Conservation (phyloP, 1,140 invertebrate species). For the Pararge aegeria region DNA sequence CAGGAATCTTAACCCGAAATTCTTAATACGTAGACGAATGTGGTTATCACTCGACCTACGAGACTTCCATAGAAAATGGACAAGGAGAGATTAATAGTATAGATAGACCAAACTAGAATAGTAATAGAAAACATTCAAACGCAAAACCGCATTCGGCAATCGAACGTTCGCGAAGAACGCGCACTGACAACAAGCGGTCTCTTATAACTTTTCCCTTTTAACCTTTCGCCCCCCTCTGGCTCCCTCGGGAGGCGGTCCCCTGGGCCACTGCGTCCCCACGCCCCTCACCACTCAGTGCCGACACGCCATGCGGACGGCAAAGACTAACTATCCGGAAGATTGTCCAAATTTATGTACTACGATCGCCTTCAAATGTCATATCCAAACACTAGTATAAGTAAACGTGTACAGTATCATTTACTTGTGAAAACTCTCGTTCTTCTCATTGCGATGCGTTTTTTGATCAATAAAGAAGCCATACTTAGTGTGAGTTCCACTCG, state of each 20-base stretch:
- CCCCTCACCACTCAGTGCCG: slow-evolving; percentile 74
- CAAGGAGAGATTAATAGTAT: not conserved
- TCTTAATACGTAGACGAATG: too few relatives aligned
- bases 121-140: slow-evolving; percentile 30
- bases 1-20: too few relatives aligned
- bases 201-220: slow-evolving; percentile 80
- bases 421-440: too few relatives aligned
- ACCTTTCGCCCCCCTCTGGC: slow-evolving; percentile 63
- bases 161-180: slow-evolving; percentile 62
- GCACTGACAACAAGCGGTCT: slow-evolving; percentile 75
- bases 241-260: slow-evolving; percentile 79
- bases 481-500: too few relatives aligned
- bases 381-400: not conserved
- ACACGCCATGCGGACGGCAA: slow-evolving; percentile 73
- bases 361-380: not conserved
- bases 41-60: too few relatives aligned
- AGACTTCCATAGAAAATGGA: too few relatives aligned
- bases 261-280: slow-evolving; percentile 70
- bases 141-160: slow-evolving; percentile 59
- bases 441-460: too few relatives aligned
- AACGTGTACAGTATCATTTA: too few relatives aligned
- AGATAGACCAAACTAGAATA: slow-evolving; percentile 3
- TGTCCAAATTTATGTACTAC: slow-evolving; percentile 32
- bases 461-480: too few relatives aligned
- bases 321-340: slow-evolving; percentile 61